Evolutionary conservation across 1,140 invertebrate species (phyloP).

Genomic region (Zaprionus vittiger): DNA sequence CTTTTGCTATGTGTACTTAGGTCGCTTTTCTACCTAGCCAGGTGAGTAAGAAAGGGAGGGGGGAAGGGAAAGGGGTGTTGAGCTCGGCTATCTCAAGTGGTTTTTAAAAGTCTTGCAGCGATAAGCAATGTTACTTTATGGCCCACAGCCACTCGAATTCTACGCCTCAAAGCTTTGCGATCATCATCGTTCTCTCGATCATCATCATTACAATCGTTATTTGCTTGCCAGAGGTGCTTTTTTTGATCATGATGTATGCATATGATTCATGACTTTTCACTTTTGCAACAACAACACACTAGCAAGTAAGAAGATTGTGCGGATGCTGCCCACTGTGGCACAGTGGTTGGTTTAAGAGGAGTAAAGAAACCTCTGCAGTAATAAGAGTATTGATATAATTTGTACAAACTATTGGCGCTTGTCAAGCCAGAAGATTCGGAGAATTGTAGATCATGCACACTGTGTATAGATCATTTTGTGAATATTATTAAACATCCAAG

Average conservation of each 20-base stretch:
- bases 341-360: conserved; percentile 36
- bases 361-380: not conserved
- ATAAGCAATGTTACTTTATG: conserved; percentile 80
- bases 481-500: too few relatives aligned
- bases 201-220: conserved; percentile 40
- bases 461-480: too few relatives aligned
- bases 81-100: conserved; percentile 71
- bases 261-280: conserved; percentile 81
- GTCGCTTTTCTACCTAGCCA: conserved; percentile 17
- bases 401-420: too few relatives aligned
- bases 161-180: conserved; percentile 45
- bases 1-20: conserved; percentile 16
- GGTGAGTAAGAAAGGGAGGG: not conserved
- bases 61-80: conserved; percentile 30
- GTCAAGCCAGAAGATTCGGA: too few relatives aligned
- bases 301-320: conserved; percentile 21
- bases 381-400: too few relatives aligned
- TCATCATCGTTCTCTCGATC: conserved; percentile 30
- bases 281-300: conserved; percentile 54
- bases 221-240: conserved; percentile 53
- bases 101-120: conserved; percentile 81
- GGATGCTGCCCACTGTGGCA: conserved; percentile 30
- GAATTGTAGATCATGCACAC: too few relatives aligned
- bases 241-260: conserved; percentile 71
- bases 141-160: conserved; percentile 61